A percentile compares a stretch with the other conserved stretches of the same genome.
phyloP scores from a whole-genome alignment of 2,888 invertebrate species.

The Ypsolopha sequella region DNA sequence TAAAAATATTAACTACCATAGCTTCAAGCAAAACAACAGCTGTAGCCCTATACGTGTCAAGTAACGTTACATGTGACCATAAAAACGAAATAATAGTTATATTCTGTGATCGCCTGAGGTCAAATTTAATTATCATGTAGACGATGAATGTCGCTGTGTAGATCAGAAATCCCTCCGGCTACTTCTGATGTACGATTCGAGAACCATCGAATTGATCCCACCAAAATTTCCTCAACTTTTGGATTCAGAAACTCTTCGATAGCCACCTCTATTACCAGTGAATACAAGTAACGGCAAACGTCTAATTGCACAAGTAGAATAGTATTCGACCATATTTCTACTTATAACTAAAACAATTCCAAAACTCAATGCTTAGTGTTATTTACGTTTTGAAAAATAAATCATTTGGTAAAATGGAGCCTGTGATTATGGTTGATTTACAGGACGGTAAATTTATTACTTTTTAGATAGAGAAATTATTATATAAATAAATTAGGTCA shows the following conservation, averaged over 20 bases:
- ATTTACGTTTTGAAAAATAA: conserved; percentile 60
- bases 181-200: conserved; percentile 26
- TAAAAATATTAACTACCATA: conserved; percentile 33
- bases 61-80: conserved; percentile 43
- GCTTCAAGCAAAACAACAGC: conserved; percentile 36
- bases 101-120: conserved; percentile 47
- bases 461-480: conserved; percentile 28
- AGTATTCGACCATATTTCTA: conserved; percentile 31
- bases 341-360: conserved; percentile 57
- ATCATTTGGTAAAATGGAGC: conserved; percentile 62
- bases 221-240: too few relatives aligned
- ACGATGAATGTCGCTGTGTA: conserved; percentile 35
- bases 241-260: too few relatives aligned
- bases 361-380: conserved; percentile 52
- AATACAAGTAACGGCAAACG: too few relatives aligned
- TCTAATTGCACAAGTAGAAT: too few relatives aligned
- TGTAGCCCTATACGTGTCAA: conserved; percentile 44
- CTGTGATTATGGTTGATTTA: conserved; percentile 58
- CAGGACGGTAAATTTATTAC: conserved; percentile 51
- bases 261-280: too few relatives aligned
- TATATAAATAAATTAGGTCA: conserved; percentile 12
- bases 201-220: background rate
- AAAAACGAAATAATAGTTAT: conserved; percentile 46
- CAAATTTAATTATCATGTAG: conserved; percentile 66
- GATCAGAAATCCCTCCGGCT: conserved; percentile 43